phyloP scores from a whole-genome alignment of 1,140 invertebrate species.

The Pteromalus puparum region DNA sequence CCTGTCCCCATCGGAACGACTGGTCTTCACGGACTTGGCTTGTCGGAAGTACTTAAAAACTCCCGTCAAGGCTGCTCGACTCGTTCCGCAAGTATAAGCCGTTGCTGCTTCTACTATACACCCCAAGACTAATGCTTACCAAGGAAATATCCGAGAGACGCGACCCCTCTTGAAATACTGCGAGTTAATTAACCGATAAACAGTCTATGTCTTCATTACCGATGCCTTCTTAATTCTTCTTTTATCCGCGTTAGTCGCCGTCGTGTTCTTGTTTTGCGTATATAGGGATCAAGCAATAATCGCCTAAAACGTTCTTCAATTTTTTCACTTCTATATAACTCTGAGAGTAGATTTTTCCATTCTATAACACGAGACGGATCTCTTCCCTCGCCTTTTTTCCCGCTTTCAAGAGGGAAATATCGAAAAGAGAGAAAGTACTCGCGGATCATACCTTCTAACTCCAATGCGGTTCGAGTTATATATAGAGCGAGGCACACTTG shows the following conservation, averaged over 20 bases:
- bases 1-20: slow-evolving; percentile 6
- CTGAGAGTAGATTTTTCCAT: slow-evolving; percentile 20
- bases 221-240: background rate
- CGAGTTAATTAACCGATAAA: slow-evolving; percentile 47
- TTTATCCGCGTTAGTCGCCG: background rate
- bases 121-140: background rate
- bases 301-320: background rate
- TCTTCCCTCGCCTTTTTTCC: background rate
- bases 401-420: slow-evolving; percentile 43
- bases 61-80: slow-evolving; percentile 63
- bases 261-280: no score
- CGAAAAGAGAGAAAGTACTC: background rate
- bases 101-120: background rate
- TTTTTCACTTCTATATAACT: slow-evolving; percentile 7
- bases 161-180: slow-evolving; percentile 3
- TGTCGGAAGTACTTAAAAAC: slow-evolving; percentile 61
- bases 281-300: no score
- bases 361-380: background rate
- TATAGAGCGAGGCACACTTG: background rate
- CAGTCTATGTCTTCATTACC: background rate
- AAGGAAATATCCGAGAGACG: slow-evolving; percentile 24
- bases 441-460: slow-evolving; percentile 41
- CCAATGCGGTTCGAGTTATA: slow-evolving; percentile 25
- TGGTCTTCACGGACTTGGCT: slow-evolving; percentile 34
- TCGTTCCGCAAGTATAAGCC: slow-evolving; percentile 58